Evolutionary conservation across 1,140 invertebrate species (phyloP).

Genomic region (Drosophila lacertosa): DNA sequence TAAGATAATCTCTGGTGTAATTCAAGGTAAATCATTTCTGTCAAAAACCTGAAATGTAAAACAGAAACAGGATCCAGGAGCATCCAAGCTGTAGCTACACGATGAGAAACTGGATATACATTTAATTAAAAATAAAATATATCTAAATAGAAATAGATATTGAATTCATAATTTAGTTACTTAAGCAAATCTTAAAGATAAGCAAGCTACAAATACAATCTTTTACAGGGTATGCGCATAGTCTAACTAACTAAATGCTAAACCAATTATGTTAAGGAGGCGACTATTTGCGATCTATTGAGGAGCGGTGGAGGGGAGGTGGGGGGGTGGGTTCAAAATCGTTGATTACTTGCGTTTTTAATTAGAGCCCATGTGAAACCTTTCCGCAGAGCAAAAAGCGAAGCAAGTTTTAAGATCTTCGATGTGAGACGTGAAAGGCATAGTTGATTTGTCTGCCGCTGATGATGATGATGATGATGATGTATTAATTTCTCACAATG

Average conservation of each 20-base stretch:
- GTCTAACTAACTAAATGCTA: background rate
- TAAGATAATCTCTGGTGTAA: background rate
- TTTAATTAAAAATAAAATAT: background rate
- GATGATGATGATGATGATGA: constrained; percentile 71
- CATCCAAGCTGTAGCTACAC: too few relatives aligned
- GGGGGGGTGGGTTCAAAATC: background rate
- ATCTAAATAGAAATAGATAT: constrained; percentile 1
- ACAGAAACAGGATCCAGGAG: background rate
- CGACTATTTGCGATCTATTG: background rate
- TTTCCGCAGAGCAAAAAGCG: constrained; percentile 16
- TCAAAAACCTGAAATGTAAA: background rate
- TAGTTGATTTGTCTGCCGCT: constrained; percentile 55
- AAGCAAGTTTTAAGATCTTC: background rate
- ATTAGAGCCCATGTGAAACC: constrained; percentile 39
- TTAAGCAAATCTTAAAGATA: too few relatives aligned
- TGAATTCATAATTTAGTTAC: too few relatives aligned
- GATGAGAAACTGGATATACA: too few relatives aligned
- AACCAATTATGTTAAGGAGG: background rate
- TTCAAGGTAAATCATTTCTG: background rate
- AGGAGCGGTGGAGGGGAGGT: background rate
- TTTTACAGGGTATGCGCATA: too few relatives aligned
- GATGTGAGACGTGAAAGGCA: constrained; percentile 34
- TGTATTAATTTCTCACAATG: constrained; percentile 77
- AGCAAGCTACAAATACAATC: too few relatives aligned
- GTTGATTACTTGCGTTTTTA: constrained; percentile 27